A percentile compares a stretch with the other conserved stretches of the same genome.
Conservation (phyloP, 2,797 vertebrate species). For the Aeoliscus strigatus region DNA sequence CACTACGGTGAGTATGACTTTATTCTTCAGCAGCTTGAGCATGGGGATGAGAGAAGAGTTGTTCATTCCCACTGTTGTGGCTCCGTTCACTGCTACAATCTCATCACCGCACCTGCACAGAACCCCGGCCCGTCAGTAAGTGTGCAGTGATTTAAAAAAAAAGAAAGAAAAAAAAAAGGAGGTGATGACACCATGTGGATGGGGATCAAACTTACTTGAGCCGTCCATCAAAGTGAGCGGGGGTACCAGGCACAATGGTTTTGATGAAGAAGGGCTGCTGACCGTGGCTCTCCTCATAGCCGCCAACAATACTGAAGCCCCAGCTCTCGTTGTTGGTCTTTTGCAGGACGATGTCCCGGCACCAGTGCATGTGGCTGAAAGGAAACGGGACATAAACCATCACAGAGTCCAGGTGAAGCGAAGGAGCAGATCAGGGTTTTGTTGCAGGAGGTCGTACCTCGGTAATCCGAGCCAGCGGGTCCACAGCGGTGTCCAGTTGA, state of each 20-base stretch:
- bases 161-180: not conserved
- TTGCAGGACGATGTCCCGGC: slow-evolving; percentile 83
- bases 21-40: slow-evolving; percentile 91
- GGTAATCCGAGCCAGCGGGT: slow-evolving; percentile 87
- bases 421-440: not conserved
- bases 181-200: accelerated
- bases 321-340: slow-evolving; percentile 90
- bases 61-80: slow-evolving; percentile 88
- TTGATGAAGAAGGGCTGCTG: slow-evolving; percentile 96
- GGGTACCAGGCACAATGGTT: slow-evolving; percentile 92
- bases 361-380: slow-evolving; percentile 87
- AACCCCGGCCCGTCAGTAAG: slow-evolving; percentile 3
- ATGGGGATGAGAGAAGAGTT: slow-evolving; percentile 89
- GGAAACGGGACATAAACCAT: not conserved
- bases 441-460: slow-evolving; percentile 62
- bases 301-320: slow-evolving; percentile 95
- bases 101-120: slow-evolving; percentile 86
- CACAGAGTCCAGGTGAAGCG: not conserved
- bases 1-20: slow-evolving; percentile 87
- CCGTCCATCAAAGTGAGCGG: slow-evolving; percentile 85
- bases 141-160: not conserved
- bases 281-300: slow-evolving; percentile 87
- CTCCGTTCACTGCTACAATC: slow-evolving; percentile 90
- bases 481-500: slow-evolving; percentile 87
- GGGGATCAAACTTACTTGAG: slow-evolving; percentile 78